Conservation (phyloP, 2,888 invertebrate species). For the Cephus spinipes region DNA sequence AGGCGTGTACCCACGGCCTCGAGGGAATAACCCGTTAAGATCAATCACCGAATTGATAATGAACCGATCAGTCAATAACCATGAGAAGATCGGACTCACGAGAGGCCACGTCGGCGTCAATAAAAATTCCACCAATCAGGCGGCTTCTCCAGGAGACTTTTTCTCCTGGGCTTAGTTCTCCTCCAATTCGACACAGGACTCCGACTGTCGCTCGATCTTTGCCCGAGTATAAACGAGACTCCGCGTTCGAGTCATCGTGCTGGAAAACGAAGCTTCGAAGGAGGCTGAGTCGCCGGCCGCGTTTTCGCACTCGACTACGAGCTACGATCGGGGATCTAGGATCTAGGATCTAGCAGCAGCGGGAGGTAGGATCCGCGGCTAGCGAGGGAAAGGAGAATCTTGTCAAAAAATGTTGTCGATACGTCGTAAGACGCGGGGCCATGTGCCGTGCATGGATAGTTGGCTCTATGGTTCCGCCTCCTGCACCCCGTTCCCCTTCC, state of each 20-base stretch:
- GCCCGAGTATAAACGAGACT: background rate
- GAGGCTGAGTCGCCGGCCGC: background rate
- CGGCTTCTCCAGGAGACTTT: background rate
- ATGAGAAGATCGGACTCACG: background rate
- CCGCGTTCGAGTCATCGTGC: background rate
- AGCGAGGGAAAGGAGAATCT: background rate
- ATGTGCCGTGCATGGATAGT: background rate
- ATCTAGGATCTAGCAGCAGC: background rate
- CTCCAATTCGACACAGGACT: background rate
- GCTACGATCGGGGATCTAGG: background rate
- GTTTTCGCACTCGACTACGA: background rate
- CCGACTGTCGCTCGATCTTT: background rate
- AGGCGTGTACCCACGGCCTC: background rate
- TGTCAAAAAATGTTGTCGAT: too few relatives aligned
- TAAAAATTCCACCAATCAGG: background rate
- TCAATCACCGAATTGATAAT: conserved; percentile 5
- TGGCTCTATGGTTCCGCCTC: background rate
- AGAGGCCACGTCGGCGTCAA: background rate
- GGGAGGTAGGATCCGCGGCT: background rate
- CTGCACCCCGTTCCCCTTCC: background rate
- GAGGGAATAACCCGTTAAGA: conserved; percentile 4
- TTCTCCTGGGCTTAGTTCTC: background rate
- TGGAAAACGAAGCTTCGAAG: background rate
- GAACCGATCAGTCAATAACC: conserved; percentile 5
- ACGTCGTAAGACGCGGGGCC: background rate